Evolutionary conservation across 2,797 vertebrate species (phyloP).

Genomic region (Gymnothorax javanicus): DNA sequence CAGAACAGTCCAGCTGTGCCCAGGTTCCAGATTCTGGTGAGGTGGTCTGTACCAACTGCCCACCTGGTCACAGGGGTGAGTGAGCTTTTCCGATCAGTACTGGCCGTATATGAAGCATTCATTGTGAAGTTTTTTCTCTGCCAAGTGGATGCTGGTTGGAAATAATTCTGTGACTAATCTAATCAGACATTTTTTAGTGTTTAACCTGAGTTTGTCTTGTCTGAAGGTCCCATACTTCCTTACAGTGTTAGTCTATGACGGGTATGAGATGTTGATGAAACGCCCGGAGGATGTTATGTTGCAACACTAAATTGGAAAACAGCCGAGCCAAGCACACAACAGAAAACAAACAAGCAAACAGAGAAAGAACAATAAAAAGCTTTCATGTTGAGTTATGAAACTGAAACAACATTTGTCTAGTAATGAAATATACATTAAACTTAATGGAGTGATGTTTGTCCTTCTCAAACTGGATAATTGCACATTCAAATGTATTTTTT

Average conservation of each 20-base stretch:
- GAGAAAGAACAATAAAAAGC: too few species aligned
- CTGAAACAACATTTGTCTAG: not conserved
- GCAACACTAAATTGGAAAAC: too few species aligned
- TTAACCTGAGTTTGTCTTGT: not conserved
- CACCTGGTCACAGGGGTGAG: slow-evolving; percentile 83
- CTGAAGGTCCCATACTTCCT: not conserved
- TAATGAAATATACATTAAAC: slow-evolving; percentile 3
- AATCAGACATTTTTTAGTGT: not conserved
- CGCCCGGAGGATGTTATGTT: too few species aligned
- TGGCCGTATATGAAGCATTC: not conserved
- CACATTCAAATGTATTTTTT: not conserved
- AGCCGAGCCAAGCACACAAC: not conserved
- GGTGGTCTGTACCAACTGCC: slow-evolving; percentile 90
- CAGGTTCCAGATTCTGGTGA: slow-evolving; percentile 69
- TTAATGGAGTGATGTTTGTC: not conserved
- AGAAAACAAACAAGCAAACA: not conserved
- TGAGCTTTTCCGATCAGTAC: not conserved
- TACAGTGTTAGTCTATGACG: too few species aligned
- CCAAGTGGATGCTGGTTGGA: not conserved
- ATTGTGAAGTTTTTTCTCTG: not conserved
- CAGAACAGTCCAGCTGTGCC: slow-evolving; percentile 74
- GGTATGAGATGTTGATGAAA: too few species aligned
- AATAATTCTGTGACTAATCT: not conserved
- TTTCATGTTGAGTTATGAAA: too few species aligned
- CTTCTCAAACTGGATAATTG: not conserved